phyloP scores from a whole-genome alignment of 2,888 invertebrate species.

The Tetramorium bicarinatum region DNA sequence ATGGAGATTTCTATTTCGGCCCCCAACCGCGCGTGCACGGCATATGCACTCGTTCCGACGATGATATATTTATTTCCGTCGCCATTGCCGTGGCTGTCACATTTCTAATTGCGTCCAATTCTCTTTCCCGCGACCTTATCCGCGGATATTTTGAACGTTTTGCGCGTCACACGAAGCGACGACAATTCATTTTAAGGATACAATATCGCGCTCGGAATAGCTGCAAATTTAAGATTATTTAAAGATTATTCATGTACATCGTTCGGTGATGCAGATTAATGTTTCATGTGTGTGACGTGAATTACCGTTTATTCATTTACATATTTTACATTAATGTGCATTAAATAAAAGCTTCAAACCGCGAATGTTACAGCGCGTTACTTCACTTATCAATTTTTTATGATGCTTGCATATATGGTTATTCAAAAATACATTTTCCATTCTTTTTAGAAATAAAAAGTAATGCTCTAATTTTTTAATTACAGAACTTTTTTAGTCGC shows the following conservation, averaged over 20 bases:
- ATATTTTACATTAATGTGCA: neutral
- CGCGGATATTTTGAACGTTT: conserved; percentile 10
- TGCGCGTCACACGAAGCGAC: neutral
- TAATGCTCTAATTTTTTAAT: neutral
- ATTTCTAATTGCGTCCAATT: conserved; percentile 36
- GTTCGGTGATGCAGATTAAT: neutral
- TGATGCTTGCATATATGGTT: neutral
- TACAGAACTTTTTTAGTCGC: neutral
- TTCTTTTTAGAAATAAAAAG: neutral
- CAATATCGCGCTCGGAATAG: neutral
- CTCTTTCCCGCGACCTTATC: neutral
- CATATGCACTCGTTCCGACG: conserved; percentile 29
- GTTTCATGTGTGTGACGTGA: neutral
- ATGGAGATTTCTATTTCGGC: conserved; percentile 45
- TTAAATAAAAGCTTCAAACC: conserved; percentile 11
- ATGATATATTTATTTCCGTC: conserved; percentile 48
- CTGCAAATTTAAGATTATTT: neutral
- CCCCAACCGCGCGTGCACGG: conserved; percentile 2
- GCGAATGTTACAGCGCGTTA: neutral
- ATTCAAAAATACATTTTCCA: neutral
- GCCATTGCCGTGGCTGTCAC: conserved; percentile 30
- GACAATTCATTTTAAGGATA: conserved; percentile 17
- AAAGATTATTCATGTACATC: conserved; percentile 13
- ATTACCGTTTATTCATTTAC: neutral
- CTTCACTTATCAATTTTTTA: conserved; percentile 11